Percentiles rank a stretch among this genome's conserved stretches.
These are phyloP conservation scores for Ptychoptera albimana DNA, from an alignment of 2,888 invertebrate genomes.

Conservation along the genomic window DNA sequence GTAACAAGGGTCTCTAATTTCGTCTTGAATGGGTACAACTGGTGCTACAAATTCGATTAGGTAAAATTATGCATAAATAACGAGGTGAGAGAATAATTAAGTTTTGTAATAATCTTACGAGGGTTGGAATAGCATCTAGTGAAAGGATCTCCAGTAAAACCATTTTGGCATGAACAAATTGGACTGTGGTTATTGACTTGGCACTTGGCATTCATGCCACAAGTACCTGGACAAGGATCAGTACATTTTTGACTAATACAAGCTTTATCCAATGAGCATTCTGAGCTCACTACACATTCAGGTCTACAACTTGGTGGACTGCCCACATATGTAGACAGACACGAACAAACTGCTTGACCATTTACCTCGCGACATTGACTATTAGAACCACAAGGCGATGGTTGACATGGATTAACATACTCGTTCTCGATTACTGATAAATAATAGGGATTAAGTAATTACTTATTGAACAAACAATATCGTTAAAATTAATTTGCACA, in stretches of 20 bases:
- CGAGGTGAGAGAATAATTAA: neutral
- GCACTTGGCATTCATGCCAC: slow-evolving; percentile 50
- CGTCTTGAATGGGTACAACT: slow-evolving; percentile 17
- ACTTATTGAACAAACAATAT: no score
- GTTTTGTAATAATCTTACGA: slow-evolving; percentile 24
- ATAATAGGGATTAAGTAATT: neutral
- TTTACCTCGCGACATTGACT: slow-evolving; percentile 43
- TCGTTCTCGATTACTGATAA: slow-evolving; percentile 22
- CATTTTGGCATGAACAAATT: slow-evolving; percentile 51
- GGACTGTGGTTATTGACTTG: slow-evolving; percentile 61
- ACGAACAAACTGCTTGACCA: slow-evolving; percentile 43
- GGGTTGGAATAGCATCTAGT: slow-evolving; percentile 38
- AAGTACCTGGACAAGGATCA: slow-evolving; percentile 45
- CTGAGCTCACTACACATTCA: slow-evolving; percentile 47
- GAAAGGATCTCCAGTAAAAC: slow-evolving; percentile 62
- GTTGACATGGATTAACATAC: slow-evolving; percentile 38
- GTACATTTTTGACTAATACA: slow-evolving; percentile 47
- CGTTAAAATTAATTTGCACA: no score
- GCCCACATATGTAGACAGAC: slow-evolving; percentile 40
- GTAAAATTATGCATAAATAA: neutral
- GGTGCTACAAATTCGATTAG: slow-evolving; percentile 8
- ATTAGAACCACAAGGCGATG: slow-evolving; percentile 50
- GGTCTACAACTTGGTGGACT: slow-evolving; percentile 50
- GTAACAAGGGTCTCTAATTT: slow-evolving; percentile 43
- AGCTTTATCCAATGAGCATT: slow-evolving; percentile 42